These are phyloP conservation scores for Cyclargus thomasi DNA, from an alignment of 1,140 invertebrate genomes.

Conservation along the genomic window DNA sequence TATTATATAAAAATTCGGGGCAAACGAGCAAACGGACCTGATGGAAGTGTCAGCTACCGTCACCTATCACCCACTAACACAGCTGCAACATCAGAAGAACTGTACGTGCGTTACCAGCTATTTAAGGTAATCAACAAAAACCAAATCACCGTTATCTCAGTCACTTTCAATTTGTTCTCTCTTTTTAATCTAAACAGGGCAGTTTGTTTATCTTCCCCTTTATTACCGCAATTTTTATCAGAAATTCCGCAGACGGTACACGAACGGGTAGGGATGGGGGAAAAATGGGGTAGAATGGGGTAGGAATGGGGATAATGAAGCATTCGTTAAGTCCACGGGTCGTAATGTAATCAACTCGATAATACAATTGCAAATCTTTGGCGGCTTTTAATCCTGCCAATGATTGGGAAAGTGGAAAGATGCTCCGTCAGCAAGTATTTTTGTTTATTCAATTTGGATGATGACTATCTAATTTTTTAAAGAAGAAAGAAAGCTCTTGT, in stretches of 20 bases:
- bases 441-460: too few relatives aligned
- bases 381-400: neutral
- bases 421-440: too few relatives aligned
- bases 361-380: neutral
- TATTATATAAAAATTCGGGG: too few relatives aligned
- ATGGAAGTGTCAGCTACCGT: too few relatives aligned
- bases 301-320: neutral
- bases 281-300: neutral
- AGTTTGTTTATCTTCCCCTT: neutral
- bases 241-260: neutral
- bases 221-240: slow-evolving; percentile 1
- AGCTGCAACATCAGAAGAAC: too few relatives aligned
- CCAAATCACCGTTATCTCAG: neutral
- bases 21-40: too few relatives aligned
- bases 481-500: too few relatives aligned
- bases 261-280: neutral
- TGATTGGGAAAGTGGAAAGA: neutral
- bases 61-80: too few relatives aligned
- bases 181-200: slow-evolving; percentile 1
- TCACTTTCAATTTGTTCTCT: neutral
- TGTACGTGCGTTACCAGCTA: too few relatives aligned
- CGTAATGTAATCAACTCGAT: neutral
- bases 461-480: too few relatives aligned
- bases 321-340: neutral
- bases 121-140: too few relatives aligned